These are phyloP conservation scores for Burhinus bistriatus DNA, from an alignment of 2,113 vertebrate species.

Conservation along the genomic window DNA sequence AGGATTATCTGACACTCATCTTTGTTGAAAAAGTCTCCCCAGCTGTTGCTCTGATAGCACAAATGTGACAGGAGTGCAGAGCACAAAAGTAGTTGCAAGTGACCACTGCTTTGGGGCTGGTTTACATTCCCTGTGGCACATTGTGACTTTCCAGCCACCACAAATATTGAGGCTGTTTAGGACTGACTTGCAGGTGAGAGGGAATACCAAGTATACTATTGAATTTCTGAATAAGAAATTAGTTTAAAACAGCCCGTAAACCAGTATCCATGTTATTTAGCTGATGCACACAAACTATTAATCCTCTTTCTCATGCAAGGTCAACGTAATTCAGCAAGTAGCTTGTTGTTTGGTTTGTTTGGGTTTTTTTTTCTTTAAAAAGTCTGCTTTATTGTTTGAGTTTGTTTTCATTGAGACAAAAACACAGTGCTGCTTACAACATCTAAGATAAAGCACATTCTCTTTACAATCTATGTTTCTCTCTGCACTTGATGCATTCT, in stretches of 20 bases:
- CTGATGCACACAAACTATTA: not conserved
- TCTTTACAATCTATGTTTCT: slow-evolving; percentile 42
- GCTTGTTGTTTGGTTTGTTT: not conserved
- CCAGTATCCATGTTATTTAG: not conserved
- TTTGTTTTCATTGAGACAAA: not conserved
- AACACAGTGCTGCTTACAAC: not conserved
- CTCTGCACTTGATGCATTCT: slow-evolving; percentile 3
- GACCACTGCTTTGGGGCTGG: slow-evolving; percentile 54
- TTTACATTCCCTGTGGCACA: slow-evolving; percentile 26
- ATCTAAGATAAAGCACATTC: slow-evolving; percentile 30
- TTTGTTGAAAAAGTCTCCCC: slow-evolving; percentile 86
- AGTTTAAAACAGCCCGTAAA: not conserved
- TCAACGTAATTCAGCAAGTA: not conserved
- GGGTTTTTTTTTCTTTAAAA: not conserved
- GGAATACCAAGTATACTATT: not conserved
- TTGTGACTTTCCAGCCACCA: slow-evolving; percentile 51
- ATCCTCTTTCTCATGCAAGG: not conserved
- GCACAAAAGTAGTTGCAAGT: slow-evolving; percentile 77
- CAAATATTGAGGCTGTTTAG: slow-evolving; percentile 37
- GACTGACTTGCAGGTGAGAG: not conserved
- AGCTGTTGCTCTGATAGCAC: slow-evolving; percentile 82
- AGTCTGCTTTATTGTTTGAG: not conserved
- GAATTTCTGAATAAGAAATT: not conserved
- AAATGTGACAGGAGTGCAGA: slow-evolving; percentile 78
- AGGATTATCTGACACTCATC: slow-evolving; percentile 89